phyloP scores from a whole-genome alignment of 2,113 vertebrate genomes.

The Macquaria ambigua region DNA sequence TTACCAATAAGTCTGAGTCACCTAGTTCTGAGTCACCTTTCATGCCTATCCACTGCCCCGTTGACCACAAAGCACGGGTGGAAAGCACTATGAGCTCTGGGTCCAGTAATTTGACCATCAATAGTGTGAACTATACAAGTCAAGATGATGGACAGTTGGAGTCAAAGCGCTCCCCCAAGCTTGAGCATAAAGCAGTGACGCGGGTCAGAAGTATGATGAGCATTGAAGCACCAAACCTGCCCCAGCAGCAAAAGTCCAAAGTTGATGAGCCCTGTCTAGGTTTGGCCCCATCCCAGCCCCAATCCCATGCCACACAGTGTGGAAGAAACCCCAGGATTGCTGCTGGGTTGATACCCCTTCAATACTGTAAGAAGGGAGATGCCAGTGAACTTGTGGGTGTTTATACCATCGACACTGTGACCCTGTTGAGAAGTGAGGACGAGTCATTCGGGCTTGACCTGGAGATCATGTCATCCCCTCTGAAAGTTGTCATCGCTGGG shows the following conservation, averaged over 20 bases:
- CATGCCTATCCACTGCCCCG: slow-evolving; percentile 74
- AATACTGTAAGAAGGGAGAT: slow-evolving; percentile 82
- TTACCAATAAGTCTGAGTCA: fast-evolving
- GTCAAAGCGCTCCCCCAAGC: slow-evolving; percentile 87
- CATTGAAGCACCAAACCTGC: slow-evolving; percentile 79
- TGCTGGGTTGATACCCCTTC: slow-evolving; percentile 62
- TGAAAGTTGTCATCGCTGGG: slow-evolving; percentile 84
- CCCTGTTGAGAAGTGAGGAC: slow-evolving; percentile 77
- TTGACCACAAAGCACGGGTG: slow-evolving; percentile 61
- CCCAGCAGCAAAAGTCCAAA: slow-evolving; percentile 74
- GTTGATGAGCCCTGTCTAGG: slow-evolving; percentile 67
- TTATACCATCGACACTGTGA: slow-evolving; percentile 78
- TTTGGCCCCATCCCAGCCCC: background rate
- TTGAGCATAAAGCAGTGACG: slow-evolving; percentile 88
- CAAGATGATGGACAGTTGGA: slow-evolving; percentile 84
- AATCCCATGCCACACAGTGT: slow-evolving; percentile 28
- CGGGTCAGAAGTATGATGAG: slow-evolving; percentile 87
- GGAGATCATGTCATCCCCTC: slow-evolving; percentile 86
- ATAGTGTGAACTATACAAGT: slow-evolving; percentile 64
- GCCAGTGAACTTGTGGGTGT: slow-evolving; percentile 56
- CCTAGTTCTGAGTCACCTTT: slow-evolving; percentile 73
- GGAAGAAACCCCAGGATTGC: slow-evolving; percentile 49
- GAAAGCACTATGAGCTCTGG: background rate
- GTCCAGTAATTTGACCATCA: slow-evolving; percentile 73
- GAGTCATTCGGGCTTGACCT: slow-evolving; percentile 88